Evolutionary conservation across 2,888 invertebrate species (phyloP).

Genomic region (Drosophila ezoana): DNA sequence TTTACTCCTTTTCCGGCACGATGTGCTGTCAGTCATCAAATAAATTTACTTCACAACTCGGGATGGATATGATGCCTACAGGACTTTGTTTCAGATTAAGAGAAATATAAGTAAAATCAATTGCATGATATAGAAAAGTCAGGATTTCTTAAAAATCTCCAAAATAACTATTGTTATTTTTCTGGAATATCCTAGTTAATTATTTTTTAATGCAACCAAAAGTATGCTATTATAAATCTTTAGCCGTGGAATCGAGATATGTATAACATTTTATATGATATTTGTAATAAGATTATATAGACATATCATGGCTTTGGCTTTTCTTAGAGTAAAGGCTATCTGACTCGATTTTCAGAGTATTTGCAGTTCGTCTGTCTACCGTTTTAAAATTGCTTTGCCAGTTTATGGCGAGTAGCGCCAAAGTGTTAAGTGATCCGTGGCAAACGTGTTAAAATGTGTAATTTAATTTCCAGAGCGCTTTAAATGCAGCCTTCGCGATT

Average conservation of each 20-base stretch:
- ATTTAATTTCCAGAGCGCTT: slow-evolving; percentile 61
- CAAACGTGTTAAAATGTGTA: slow-evolving; percentile 74
- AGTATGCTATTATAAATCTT: not conserved
- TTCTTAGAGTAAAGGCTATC: too few species aligned
- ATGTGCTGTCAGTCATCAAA: slow-evolving; percentile 39
- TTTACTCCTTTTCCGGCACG: slow-evolving; percentile 57
- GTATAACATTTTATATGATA: too few species aligned
- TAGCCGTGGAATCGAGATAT: too few species aligned
- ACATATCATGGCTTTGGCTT: too few species aligned
- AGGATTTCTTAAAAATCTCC: too few species aligned
- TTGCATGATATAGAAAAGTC: too few species aligned
- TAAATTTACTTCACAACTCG: slow-evolving; percentile 2
- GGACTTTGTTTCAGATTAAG: not conserved
- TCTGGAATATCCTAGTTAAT: not conserved
- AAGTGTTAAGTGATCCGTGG: slow-evolving; percentile 63
- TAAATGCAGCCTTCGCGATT: slow-evolving; percentile 34
- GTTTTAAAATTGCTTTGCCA: slow-evolving; percentile 1
- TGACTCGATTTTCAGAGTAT: not conserved
- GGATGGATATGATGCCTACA: not conserved
- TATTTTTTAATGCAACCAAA: not conserved
- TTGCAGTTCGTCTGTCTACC: not conserved
- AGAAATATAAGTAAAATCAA: not conserved
- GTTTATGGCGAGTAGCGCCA: slow-evolving; percentile 45
- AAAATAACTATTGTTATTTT: too few species aligned
- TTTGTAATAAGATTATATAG: too few species aligned